Evolutionary conservation across 2,113 vertebrate genomes (phyloP).

Genomic region (Gymnobelideus leadbeateri): DNA sequence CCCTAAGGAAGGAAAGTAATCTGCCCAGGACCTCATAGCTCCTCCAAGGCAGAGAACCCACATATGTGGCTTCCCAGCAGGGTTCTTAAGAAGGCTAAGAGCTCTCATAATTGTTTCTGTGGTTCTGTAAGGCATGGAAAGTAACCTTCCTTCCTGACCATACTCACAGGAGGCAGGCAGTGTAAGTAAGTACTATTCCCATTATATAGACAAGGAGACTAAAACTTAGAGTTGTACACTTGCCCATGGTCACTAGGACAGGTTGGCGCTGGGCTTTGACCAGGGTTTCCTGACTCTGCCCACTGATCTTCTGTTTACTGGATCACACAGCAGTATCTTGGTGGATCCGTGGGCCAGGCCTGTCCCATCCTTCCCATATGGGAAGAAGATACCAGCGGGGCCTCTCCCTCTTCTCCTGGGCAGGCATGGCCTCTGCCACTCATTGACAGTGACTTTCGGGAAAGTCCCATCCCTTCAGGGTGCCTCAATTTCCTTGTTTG

Average conservation of each 20-base stretch:
- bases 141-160: background rate
- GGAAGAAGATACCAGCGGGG: constrained; percentile 8
- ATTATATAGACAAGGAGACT: background rate
- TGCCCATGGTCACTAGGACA: background rate
- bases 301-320: background rate
- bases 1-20: too few relatives aligned
- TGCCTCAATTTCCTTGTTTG: background rate
- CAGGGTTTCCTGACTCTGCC: background rate
- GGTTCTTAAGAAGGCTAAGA: constrained; percentile 15
- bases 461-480: background rate
- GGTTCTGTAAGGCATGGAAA: background rate
- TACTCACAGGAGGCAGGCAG: background rate
- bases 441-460: background rate
- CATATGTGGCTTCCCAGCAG: background rate
- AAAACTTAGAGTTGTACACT: background rate
- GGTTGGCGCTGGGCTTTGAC: background rate
- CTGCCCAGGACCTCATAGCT: too few relatives aligned
- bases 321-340: background rate
- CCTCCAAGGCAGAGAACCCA: too few relatives aligned
- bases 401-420: background rate
- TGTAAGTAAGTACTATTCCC: background rate
- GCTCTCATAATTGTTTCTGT: too few relatives aligned
- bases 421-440: background rate
- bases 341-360: background rate
- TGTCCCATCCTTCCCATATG: constrained; percentile 1